phyloP scores from a whole-genome alignment of 53 echinoderm and acorn worm species.

The Paracentrotus lividus region DNA sequence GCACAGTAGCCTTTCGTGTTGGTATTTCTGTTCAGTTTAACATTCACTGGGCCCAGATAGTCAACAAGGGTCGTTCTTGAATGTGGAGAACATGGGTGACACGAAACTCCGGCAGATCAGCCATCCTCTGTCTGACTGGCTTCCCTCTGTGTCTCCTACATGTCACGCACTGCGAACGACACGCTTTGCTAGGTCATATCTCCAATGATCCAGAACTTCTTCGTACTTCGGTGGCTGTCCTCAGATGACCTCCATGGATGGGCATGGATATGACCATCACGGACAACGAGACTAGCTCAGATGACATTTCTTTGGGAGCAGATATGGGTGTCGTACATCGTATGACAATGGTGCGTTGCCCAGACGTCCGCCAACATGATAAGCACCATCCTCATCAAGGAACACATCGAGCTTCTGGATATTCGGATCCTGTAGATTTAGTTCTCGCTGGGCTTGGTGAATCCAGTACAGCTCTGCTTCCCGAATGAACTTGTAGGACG shows the following conservation, averaged over 20 bases:
- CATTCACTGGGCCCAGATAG: slow-evolving; percentile 51
- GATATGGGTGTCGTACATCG: slow-evolving; percentile 84
- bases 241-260: slow-evolving; percentile 68
- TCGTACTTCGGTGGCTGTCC: slow-evolving; percentile 74
- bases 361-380: not conserved
- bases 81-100: slow-evolving; percentile 76
- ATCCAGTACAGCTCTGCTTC: not conserved
- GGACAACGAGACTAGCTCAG: slow-evolving; percentile 71
- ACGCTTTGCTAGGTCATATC: slow-evolving; percentile 68
- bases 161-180: slow-evolving; percentile 69
- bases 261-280: slow-evolving; percentile 71
- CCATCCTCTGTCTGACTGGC: slow-evolving; percentile 81
- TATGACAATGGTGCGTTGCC: slow-evolving; percentile 70
- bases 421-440: not conserved
- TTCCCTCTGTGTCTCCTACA: slow-evolving; percentile 80
- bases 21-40: no score
- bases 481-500: not conserved
- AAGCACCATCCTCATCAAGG: not conserved
- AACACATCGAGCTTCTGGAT: not conserved
- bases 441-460: not conserved
- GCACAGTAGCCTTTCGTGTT: slow-evolving; percentile 21
- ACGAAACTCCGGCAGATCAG: slow-evolving; percentile 74
- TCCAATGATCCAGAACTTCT: slow-evolving; percentile 73
- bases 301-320: slow-evolving; percentile 73
- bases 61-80: slow-evolving; percentile 82